A percentile compares a stretch with the other conserved stretches of the same genome.
Conservation (phyloP, 2,888 invertebrate species). For the Chorisops tibialis region DNA sequence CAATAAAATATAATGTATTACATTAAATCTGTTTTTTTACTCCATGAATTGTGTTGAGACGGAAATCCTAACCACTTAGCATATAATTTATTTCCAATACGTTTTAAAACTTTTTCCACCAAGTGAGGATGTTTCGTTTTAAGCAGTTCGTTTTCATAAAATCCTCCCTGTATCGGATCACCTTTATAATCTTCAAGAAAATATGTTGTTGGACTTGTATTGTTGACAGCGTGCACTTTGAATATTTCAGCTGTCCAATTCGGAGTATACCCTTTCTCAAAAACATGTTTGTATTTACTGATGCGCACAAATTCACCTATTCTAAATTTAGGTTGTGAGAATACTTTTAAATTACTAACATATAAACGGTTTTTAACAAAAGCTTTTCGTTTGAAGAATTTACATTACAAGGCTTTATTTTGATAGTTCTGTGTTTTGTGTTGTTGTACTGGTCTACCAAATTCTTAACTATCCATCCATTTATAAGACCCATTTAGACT, state of each 20-base stretch:
- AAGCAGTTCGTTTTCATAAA: conserved; percentile 41
- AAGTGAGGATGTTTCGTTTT: conserved; percentile 40
- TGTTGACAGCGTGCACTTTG: conserved; percentile 36
- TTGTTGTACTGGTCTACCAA: conserved; percentile 36
- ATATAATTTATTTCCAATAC: too few relatives aligned
- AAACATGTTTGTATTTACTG: too few relatives aligned
- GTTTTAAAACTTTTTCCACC: conserved; percentile 42
- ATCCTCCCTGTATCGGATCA: conserved; percentile 39
- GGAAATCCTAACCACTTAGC: conserved; percentile 39
- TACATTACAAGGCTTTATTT: conserved; percentile 8
- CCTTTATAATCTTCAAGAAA: conserved; percentile 36
- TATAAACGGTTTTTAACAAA: conserved; percentile 29
- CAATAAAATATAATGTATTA: conserved; percentile 7
- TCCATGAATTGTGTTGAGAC: conserved; percentile 37
- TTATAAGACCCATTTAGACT: too few relatives aligned
- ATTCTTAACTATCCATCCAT: conserved; percentile 31
- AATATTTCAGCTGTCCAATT: conserved; percentile 41
- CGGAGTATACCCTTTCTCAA: conserved; percentile 40
- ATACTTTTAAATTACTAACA: conserved; percentile 28
- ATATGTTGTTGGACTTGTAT: conserved; percentile 37
- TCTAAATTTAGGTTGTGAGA: conserved; percentile 33
- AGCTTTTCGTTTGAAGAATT: conserved; percentile 37
- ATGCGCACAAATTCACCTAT: conserved; percentile 37
- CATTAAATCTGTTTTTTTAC: conserved; percentile 33
- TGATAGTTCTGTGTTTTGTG: conserved; percentile 36